These are phyloP conservation scores for Noctua janthina DNA, from an alignment of 2,888 invertebrate genomes.

Conservation along the genomic window DNA sequence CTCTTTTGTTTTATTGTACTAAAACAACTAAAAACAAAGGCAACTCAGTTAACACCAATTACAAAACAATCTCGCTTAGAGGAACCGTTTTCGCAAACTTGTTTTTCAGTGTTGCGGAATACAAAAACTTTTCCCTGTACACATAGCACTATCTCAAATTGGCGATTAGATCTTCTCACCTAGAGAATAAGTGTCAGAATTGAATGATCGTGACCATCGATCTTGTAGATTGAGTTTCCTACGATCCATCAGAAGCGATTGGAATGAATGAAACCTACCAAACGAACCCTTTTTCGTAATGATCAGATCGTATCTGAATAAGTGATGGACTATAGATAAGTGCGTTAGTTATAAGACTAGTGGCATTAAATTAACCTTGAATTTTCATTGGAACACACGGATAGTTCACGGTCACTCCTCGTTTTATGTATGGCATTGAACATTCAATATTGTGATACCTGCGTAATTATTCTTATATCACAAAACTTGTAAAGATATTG, in stretches of 20 bases:
- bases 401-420: not conserved
- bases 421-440: not conserved
- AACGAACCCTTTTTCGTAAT: constrained; percentile 55
- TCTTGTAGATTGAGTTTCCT: constrained; percentile 51
- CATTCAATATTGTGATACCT: not conserved
- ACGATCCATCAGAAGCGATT: constrained; percentile 57
- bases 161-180: constrained; percentile 28
- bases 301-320: constrained; percentile 47
- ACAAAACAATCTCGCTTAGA: constrained; percentile 54
- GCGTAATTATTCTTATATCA: not conserved
- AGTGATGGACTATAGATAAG: constrained; percentile 28
- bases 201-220: constrained; percentile 57
- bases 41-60: constrained; percentile 52
- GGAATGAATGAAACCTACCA: constrained; percentile 56
- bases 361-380: not conserved
- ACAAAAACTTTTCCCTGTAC: constrained; percentile 37
- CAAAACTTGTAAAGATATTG: not conserved
- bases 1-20: constrained; percentile 35
- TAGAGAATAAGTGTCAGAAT: constrained; percentile 56
- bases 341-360: not conserved
- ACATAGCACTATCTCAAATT: constrained; percentile 25
- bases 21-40: constrained; percentile 32
- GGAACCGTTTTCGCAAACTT: constrained; percentile 39
- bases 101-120: constrained; percentile 50
- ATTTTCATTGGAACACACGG: not conserved